Conservation (phyloP, 2,113 vertebrate genomes). For the Spilogale gracilis region DNA sequence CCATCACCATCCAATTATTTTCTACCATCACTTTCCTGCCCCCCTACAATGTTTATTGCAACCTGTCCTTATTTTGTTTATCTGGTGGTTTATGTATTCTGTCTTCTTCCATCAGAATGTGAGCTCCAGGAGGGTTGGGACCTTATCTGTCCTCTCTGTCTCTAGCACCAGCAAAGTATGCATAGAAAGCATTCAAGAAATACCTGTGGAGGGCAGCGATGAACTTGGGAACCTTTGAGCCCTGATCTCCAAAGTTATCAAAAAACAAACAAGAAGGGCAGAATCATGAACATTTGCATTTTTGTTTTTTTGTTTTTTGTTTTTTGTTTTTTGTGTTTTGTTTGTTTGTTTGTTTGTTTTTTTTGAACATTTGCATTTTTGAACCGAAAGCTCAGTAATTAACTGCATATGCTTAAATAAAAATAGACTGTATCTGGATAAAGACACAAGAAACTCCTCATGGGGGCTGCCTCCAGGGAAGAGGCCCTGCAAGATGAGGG, state of each 20-base stretch:
- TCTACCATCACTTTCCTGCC: background rate
- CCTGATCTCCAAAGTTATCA: background rate
- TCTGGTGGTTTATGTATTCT: background rate
- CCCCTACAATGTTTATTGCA: background rate
- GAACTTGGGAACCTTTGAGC: background rate
- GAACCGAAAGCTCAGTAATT: background rate
- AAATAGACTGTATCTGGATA: background rate
- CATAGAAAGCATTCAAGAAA: slow-evolving; percentile 13
- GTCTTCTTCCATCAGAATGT: background rate
- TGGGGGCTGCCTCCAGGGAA: background rate
- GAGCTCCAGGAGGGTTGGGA: background rate
- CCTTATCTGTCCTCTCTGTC: background rate
- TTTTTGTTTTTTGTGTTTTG: too few species aligned
- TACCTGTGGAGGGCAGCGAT: background rate
- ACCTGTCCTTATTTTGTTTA: background rate
- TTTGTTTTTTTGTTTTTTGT: too few species aligned
- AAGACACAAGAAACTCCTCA: background rate
- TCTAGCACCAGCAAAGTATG: fast-evolving
- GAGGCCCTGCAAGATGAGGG: too few species aligned
- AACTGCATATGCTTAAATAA: background rate
- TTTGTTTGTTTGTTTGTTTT: too few species aligned
- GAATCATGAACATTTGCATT: background rate
- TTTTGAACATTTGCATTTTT: background rate
- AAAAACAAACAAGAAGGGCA: background rate
- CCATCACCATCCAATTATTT: background rate